phyloP scores from a whole-genome alignment of 2,797 vertebrate species.

The Acanthurus lineatus region DNA sequence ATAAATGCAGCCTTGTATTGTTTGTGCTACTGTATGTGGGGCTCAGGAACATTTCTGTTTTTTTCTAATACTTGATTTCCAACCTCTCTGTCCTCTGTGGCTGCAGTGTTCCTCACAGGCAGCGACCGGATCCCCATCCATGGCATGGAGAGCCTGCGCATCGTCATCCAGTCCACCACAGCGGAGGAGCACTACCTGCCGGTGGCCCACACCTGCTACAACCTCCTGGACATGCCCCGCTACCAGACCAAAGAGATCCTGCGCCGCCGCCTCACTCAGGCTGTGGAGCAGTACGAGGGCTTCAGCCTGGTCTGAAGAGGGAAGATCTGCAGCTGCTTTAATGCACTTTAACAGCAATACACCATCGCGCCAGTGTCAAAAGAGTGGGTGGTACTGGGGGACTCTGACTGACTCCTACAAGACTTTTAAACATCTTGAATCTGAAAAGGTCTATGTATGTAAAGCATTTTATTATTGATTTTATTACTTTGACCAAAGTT shows the following conservation, averaged over 20 bases:
- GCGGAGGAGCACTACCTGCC: constrained; percentile 94
- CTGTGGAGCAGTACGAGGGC: constrained; percentile 97
- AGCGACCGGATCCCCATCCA: constrained; percentile 98
- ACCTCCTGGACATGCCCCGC: constrained; percentile 96
- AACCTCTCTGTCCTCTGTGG: not conserved
- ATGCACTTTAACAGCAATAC: constrained; percentile 79
- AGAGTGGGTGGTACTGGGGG: not conserved
- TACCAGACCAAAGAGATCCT: constrained; percentile 96
- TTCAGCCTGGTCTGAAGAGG: constrained; percentile 92
- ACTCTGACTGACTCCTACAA: constrained; percentile 14
- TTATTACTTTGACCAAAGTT: constrained; percentile 43
- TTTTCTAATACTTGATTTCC: not conserved
- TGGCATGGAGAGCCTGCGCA: constrained; percentile 95
- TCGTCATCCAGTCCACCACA: constrained; percentile 93
- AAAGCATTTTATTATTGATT: constrained; percentile 56
- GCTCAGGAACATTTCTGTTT: not conserved
- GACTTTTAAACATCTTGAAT: constrained; percentile 54
- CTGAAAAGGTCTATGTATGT: constrained; percentile 64
- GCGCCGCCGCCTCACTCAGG: constrained; percentile 89
- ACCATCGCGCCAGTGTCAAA: constrained; percentile 39
- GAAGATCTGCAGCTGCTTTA: constrained; percentile 5
- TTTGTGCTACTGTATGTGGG: not conserved
- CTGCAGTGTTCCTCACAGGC: constrained; percentile 95
- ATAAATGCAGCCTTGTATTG: not conserved
- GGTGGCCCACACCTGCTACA: constrained; percentile 98